Evolutionary conservation across 2,888 invertebrate genomes (phyloP).

Genomic region (Nephrotoma guestfalica): DNA sequence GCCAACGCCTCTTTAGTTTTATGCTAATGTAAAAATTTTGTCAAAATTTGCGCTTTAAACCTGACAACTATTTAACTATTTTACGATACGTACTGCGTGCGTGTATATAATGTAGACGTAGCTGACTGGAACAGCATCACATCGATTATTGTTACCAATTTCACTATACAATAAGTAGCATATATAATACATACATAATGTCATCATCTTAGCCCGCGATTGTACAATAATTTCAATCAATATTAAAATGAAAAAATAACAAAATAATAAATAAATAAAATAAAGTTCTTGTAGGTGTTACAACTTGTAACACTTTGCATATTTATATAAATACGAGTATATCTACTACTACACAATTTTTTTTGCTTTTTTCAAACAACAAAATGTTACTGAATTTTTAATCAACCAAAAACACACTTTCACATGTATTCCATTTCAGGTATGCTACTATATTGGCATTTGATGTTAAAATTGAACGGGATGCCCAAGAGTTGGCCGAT

Average conservation of each 20-base stretch:
- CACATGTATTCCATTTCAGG: constrained; percentile 33
- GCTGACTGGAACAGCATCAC: not conserved
- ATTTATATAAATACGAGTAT: not conserved
- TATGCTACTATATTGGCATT: constrained; percentile 98
- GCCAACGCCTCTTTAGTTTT: not conserved
- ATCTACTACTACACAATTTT: not conserved
- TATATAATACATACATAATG: not conserved
- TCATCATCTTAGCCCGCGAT: not conserved
- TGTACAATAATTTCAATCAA: not conserved
- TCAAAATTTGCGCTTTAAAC: not conserved
- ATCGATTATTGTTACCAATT: not conserved
- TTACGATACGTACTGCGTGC: not conserved
- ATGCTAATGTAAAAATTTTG: not conserved
- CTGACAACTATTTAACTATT: not conserved
- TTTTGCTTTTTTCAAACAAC: not conserved
- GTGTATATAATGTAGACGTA: not conserved
- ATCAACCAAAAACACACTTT: not conserved
- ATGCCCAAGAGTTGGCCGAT: constrained; percentile 96
- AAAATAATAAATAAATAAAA: not conserved
- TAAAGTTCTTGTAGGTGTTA: not conserved
- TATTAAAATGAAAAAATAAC: not conserved
- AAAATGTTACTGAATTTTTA: not conserved
- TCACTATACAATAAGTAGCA: not conserved
- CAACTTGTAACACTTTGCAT: not conserved
- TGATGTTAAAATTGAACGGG: constrained; percentile 95